Percentiles rank a stretch among this genome's conserved stretches.
These are phyloP conservation scores for Takifugu ocellatus DNA, from an alignment of 2,797 vertebrate genomes.

Conservation along the genomic window DNA sequence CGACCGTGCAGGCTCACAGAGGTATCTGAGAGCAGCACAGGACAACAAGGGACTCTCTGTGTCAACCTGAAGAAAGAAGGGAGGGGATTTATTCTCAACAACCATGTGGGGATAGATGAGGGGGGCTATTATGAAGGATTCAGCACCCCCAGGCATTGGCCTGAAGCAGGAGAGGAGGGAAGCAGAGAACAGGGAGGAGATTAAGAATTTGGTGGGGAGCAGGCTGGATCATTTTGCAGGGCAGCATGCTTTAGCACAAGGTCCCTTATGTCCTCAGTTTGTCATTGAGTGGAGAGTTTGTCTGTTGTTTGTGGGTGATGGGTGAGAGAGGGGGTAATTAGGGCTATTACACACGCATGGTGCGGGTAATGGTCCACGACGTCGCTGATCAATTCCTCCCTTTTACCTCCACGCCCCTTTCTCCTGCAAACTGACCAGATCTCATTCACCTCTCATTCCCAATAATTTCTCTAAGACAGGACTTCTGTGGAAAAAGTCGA, in stretches of 20 bases:
- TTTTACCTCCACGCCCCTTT: not conserved
- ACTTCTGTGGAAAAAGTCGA: not conserved
- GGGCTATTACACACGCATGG: conserved; percentile 57
- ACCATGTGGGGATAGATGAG: conserved; percentile 6
- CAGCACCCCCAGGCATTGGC: conserved; percentile 25
- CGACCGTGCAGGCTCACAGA: conserved; percentile 17
- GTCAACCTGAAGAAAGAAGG: conserved; percentile 47
- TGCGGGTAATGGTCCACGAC: conserved; percentile 43
- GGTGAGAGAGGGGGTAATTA: conserved; percentile 39
- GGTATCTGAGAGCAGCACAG: conserved; percentile 36
- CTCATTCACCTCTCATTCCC: conserved; percentile 2
- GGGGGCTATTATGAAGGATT: conserved; percentile 35
- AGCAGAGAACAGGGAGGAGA: conserved; percentile 6
- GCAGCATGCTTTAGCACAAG: conserved; percentile 53
- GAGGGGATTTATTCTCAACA: conserved; percentile 21
- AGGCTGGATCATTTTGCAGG: conserved; percentile 31
- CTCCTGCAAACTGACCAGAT: not conserved
- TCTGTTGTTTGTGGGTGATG: conserved; percentile 17
- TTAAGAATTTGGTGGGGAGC: not conserved
- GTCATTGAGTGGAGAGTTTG: conserved; percentile 41
- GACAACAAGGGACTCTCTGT: conserved; percentile 59
- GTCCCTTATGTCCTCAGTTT: conserved; percentile 55
- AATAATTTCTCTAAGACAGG: not conserved
- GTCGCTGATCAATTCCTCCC: conserved; percentile 37
- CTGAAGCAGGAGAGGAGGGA: conserved; percentile 10